Conservation (phyloP, 1,140 invertebrate genomes). For the Latrodectus geometricus region DNA sequence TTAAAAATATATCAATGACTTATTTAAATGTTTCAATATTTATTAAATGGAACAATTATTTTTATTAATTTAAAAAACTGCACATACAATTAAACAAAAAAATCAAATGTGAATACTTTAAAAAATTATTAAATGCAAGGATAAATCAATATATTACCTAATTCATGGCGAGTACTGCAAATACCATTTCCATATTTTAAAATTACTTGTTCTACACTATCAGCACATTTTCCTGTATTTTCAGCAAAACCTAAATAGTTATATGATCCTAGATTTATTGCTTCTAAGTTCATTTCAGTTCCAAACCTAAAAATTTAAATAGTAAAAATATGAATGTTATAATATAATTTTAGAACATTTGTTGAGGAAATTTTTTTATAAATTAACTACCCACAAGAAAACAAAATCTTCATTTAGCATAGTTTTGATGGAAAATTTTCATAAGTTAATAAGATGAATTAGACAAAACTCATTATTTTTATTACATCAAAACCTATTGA, state of each 20-base stretch:
- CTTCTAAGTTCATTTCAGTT: conserved; percentile 61
- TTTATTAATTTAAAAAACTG: no score
- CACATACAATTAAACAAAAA: no score
- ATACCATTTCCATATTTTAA: conserved; percentile 78
- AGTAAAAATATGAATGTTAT: background rate
- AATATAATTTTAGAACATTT: no score
- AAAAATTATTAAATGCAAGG: no score
- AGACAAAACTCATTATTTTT: no score
- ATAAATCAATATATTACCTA: conserved; percentile 69
- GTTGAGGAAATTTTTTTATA: background rate
- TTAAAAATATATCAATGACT: no score
- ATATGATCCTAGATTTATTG: conserved; percentile 89
- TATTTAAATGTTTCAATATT: no score
- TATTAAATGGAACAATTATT: no score
- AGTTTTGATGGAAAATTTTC: background rate
- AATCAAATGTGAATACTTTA: background rate
- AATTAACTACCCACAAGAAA: conserved; percentile 4
- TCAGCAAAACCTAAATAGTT: conserved; percentile 94
- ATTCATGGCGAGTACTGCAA: conserved; percentile 75
- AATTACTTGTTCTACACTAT: conserved; percentile 76
- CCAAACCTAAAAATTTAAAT: conserved; percentile 49
- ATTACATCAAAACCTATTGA: no score
- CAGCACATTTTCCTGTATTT: conserved; percentile 79
- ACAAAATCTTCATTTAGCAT: background rate
- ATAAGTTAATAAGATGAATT: background rate